phyloP scores from a whole-genome alignment of 37 sponge, comb jelly and placozoan genomes.

The Lycopodina hypogea region DNA sequence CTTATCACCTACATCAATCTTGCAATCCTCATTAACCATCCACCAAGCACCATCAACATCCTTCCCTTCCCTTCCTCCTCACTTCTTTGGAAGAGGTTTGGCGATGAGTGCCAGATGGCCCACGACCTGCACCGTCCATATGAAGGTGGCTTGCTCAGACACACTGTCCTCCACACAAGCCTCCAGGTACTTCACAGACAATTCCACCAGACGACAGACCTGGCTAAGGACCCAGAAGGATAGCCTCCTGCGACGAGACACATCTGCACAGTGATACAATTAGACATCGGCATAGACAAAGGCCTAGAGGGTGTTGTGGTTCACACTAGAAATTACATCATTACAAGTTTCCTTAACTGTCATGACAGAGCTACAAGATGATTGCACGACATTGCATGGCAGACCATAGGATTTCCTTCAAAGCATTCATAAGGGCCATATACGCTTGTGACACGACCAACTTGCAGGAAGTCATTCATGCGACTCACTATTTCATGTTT shows the following conservation, averaged over 20 bases:
- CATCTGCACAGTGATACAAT: neutral
- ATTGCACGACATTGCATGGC: no score
- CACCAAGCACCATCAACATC: no score
- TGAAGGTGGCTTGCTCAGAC: neutral
- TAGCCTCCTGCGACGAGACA: conserved; percentile 12
- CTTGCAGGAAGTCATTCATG: no score
- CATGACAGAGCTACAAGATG: no score
- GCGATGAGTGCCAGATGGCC: conserved; percentile 20
- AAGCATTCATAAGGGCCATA: no score
- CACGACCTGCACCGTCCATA: conserved; percentile 3
- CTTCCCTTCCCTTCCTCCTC: neutral
- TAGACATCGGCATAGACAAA: no score
- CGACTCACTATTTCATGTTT: no score
- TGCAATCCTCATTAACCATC: neutral
- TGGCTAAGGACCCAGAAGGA: conserved; percentile 15
- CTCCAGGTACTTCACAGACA: conserved; percentile 32
- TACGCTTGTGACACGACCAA: no score
- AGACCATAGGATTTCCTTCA: no score
- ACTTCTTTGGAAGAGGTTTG: conserved; percentile 45
- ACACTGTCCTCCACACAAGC: conserved; percentile 20
- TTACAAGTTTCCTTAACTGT: no score
- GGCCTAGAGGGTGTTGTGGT: no score
- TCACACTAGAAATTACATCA: no score
- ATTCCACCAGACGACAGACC: conserved; percentile 21
- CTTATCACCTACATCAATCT: neutral